Evolutionary conservation across 2,888 invertebrate genomes (phyloP), one percentile per base, ranked within the genome.

Genomic region (Campoletis raptor): DNA sequence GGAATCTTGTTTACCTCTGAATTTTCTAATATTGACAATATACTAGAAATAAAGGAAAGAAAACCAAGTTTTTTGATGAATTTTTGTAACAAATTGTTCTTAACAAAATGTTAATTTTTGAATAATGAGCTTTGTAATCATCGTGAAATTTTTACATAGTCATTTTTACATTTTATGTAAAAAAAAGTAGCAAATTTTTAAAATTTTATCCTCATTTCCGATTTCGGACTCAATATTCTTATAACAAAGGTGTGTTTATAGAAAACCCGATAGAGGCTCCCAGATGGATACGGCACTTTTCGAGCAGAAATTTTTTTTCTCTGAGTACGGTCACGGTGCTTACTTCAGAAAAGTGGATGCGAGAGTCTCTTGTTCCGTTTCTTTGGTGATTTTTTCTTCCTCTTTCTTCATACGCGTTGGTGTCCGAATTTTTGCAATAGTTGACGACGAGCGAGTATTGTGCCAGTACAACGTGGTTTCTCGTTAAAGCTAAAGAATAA

Each of bases 261-360:
- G 10, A 30, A 42, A n/a, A 74, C 52, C 40, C 54, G n/a, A n/a
- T n/a, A n/a, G n/a, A 18, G 30, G 66, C 74, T 66, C 64, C 30
- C 2, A 30, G 61, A 61, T 10, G 61, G 15, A 30, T 10, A 7
- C 24, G 1, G 10, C 6, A 61, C 6, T 40, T 45, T n/a, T 36
- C 42, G n/a, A 18, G n/a, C 15, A 9, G 30, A 24, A 61, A 24
- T 54, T 67, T 30, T 30, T 37, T 52, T 67, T 66, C n/a, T 40
- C n/a, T 48, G 36, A 45, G 12, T 36, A 42, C 42, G 40, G 81
- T 81, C 81, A 81, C 81, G 81, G 40, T 74, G 40, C 66, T 74
- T 81, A 74, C 67, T 15, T 54, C 74, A 54, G 15, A 66, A 74
- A 73, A 67, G 40, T 74, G 73, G 40, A 48, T 24, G 48, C 37